These are phyloP conservation scores for Lochmaea capreae DNA, from an alignment of 2,888 invertebrate species.

Conservation along the genomic window DNA sequence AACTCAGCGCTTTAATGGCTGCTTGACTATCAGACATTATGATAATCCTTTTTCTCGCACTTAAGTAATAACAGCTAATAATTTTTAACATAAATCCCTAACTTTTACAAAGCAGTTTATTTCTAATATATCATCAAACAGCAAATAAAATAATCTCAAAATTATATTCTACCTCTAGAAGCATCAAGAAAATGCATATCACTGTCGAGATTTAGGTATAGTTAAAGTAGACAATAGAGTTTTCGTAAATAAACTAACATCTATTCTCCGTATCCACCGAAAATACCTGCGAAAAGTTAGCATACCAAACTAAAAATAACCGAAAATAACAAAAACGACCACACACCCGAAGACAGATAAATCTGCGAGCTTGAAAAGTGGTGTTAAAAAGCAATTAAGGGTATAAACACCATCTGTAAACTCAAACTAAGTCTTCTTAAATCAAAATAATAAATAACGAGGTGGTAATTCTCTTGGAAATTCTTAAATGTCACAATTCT, in stretches of 20 bases:
- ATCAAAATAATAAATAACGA: conserved; percentile 43
- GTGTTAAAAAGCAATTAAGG: conserved; percentile 40
- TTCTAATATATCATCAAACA: no score
- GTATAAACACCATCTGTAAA: conserved; percentile 43
- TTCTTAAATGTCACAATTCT: conserved; percentile 40
- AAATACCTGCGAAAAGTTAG: conserved; percentile 19
- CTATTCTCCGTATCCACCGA: not conserved
- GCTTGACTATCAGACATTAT: no score
- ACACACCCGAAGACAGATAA: conserved; percentile 33
- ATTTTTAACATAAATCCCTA: no score
- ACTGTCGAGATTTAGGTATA: no score
- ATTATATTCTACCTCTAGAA: no score
- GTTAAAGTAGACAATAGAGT: not conserved
- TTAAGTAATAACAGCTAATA: no score
- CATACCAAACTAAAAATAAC: conserved; percentile 16
- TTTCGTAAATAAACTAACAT: not conserved
- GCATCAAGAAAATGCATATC: no score
- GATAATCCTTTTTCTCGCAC: no score
- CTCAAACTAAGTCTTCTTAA: conserved; percentile 29
- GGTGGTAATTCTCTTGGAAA: conserved; percentile 42
- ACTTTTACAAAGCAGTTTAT: no score
- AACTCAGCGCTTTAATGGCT: no score
- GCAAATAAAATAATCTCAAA: no score
- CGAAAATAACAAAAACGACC: conserved; percentile 28
- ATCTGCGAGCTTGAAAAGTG: conserved; percentile 38